These are phyloP conservation scores for Vipera latastei DNA, from an alignment of 2,797 vertebrate species.

Conservation along the genomic window DNA sequence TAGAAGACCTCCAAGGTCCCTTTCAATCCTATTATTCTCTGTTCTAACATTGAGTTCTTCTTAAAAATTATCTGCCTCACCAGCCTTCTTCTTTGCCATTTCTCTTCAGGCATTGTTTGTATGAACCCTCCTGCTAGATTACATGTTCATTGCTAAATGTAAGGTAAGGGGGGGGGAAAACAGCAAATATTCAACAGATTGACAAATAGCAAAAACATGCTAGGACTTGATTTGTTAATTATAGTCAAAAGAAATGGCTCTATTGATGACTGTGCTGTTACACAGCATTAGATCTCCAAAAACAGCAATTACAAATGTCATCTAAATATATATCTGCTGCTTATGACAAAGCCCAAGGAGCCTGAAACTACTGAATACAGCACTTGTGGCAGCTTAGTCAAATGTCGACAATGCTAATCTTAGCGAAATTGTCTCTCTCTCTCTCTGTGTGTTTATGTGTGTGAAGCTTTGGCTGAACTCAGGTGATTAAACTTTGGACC, in stretches of 20 bases:
- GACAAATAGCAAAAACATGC: slow-evolving; percentile 79
- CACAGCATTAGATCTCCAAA: slow-evolving; percentile 60
- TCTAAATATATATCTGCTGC: slow-evolving; percentile 61
- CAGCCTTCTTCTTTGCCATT: slow-evolving; percentile 64
- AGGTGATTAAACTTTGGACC: slow-evolving; percentile 31
- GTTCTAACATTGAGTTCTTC: slow-evolving; percentile 53
- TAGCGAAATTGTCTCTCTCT: slow-evolving; percentile 38
- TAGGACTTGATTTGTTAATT: slow-evolving; percentile 76
- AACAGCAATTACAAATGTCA: slow-evolving; percentile 60
- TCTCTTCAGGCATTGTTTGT: slow-evolving; percentile 78
- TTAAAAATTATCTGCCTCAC: slow-evolving; percentile 54
- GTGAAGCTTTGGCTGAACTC: slow-evolving; percentile 50
- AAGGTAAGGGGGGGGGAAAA: slow-evolving; percentile 63
- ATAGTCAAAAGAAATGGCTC: slow-evolving; percentile 68
- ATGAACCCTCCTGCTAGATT: slow-evolving; percentile 80
- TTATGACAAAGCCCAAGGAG: slow-evolving; percentile 49
- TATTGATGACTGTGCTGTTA: slow-evolving; percentile 75
- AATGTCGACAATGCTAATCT: slow-evolving; percentile 60
- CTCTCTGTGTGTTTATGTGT: neutral
- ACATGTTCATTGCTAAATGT: slow-evolving; percentile 76
- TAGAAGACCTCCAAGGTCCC: neutral
- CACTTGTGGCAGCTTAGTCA: slow-evolving; percentile 53
- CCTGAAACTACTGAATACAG: slow-evolving; percentile 55
- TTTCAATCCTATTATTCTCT: neutral
- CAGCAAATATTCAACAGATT: slow-evolving; percentile 78